Conservation (phyloP, 2,797 vertebrate species). For the Catostomus latipinnis region DNA sequence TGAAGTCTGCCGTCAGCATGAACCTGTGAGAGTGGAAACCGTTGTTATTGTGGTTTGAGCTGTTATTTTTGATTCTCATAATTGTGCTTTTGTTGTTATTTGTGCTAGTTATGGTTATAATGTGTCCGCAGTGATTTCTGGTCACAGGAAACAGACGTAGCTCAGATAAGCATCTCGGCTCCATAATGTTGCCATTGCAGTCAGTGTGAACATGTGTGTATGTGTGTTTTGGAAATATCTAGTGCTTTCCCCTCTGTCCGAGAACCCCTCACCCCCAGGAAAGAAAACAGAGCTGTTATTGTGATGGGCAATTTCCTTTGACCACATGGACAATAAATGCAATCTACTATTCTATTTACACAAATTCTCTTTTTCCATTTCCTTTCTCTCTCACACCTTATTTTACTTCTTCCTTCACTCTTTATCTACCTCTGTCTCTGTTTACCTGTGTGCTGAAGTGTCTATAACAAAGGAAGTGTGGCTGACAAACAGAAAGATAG, state of each 20-base stretch:
- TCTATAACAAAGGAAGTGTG: slow-evolving; percentile 67
- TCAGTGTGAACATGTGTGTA: slow-evolving; percentile 34
- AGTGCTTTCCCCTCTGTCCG: slow-evolving; percentile 35
- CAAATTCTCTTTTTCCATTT: slow-evolving; percentile 13
- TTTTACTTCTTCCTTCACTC: neutral
- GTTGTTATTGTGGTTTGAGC: slow-evolving; percentile 27
- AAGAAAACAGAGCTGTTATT: slow-evolving; percentile 38
- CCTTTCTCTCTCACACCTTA: slow-evolving; percentile 26
- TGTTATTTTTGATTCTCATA: slow-evolving; percentile 25
- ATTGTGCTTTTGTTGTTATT: slow-evolving; percentile 57
- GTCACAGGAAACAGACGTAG: slow-evolving; percentile 58
- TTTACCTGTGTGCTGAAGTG: slow-evolving; percentile 41
- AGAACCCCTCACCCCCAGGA: slow-evolving; percentile 24
- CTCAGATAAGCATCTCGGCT: slow-evolving; percentile 49
- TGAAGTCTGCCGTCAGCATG: neutral
- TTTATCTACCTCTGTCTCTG: slow-evolving; percentile 19
- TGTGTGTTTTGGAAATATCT: slow-evolving; percentile 55
- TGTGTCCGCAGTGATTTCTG: slow-evolving; percentile 45
- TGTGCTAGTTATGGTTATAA: slow-evolving; percentile 39
- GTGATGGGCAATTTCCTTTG: slow-evolving; percentile 52
- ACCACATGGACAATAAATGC: slow-evolving; percentile 45
- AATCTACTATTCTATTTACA: slow-evolving; percentile 41
- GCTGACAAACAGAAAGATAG: slow-evolving; percentile 70
- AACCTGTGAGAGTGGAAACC: slow-evolving; percentile 29
- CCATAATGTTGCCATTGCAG: slow-evolving; percentile 29